A percentile compares a stretch with the other conserved stretches of the same genome.
Conservation (phyloP, 2,113 vertebrate species). For the Oncorhynchus masou region DNA sequence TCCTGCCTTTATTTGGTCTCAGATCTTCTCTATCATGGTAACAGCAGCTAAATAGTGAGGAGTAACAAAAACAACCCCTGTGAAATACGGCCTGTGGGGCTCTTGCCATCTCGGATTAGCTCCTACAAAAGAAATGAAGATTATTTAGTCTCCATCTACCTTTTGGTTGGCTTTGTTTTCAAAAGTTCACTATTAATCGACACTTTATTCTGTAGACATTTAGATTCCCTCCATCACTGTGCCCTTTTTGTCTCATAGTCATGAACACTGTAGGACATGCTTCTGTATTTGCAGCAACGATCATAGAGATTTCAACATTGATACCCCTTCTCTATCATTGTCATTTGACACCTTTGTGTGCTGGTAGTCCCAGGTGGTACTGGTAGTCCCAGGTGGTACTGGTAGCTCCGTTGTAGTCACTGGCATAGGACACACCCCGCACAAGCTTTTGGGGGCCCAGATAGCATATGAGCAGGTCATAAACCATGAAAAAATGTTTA, state of each 20-base stretch:
- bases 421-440: no score
- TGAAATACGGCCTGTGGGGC: conserved; percentile 29
- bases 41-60: conserved; percentile 32
- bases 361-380: no score
- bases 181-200: not conserved
- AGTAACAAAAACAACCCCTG: conserved; percentile 37
- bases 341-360: no score
- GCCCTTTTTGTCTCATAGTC: not conserved
- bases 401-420: no score
- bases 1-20: conserved; percentile 50
- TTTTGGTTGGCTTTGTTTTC: not conserved
- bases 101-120: conserved; percentile 36
- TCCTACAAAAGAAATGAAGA: conserved; percentile 5
- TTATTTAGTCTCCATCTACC: conserved; percentile 16
- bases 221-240: not conserved
- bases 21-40: conserved; percentile 31
- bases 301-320: no score
- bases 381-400: no score
- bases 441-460: no score
- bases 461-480: no score
- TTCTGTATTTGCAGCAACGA: no score
- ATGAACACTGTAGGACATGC: not conserved
- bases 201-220: not conserved
- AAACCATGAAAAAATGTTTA: no score
- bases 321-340: no score